These are phyloP conservation scores for Zoanthus solanderi DNA, from an alignment of 92 coral and sea anemone genomes.

Conservation along the genomic window DNA sequence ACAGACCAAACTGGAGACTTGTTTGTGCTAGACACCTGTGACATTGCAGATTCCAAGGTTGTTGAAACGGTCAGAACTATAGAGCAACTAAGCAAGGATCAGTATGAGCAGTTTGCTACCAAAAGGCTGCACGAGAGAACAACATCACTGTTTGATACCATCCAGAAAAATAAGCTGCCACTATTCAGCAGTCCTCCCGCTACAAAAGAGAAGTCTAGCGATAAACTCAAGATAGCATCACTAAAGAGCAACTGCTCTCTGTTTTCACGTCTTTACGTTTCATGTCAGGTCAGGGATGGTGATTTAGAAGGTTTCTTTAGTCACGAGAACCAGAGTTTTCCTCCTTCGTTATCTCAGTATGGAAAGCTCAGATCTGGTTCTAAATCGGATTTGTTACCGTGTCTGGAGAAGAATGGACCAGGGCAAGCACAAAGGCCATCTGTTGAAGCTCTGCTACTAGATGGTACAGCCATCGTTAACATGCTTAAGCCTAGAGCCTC, in stretches of 20 bases:
- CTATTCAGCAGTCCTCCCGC: constrained; percentile 71
- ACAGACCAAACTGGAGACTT: constrained; percentile 32
- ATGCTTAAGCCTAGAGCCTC: constrained; percentile 79
- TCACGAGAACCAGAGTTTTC: constrained; percentile 72
- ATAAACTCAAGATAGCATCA: constrained; percentile 58
- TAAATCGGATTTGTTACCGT: constrained; percentile 64
- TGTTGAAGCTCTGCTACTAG: constrained; percentile 64
- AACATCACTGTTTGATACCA: constrained; percentile 56
- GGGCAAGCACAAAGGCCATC: constrained; percentile 60
- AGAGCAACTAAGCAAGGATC: constrained; percentile 57
- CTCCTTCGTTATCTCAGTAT: constrained; percentile 65
- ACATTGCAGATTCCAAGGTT: constrained; percentile 38
- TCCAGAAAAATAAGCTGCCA: constrained; percentile 66
- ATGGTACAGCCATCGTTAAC: constrained; percentile 77
- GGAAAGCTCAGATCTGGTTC: constrained; percentile 68
- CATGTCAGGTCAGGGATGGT: constrained; percentile 77
- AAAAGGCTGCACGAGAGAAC: constrained; percentile 58
- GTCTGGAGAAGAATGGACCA: constrained; percentile 61
- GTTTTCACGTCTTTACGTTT: constrained; percentile 62
- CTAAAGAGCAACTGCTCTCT: constrained; percentile 82
- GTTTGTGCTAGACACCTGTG: constrained; percentile 11
- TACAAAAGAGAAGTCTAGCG: constrained; percentile 52
- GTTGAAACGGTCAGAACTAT: constrained; percentile 48
- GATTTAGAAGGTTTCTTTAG: constrained; percentile 68
- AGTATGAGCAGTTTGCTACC: constrained; percentile 55